Conservation (phyloP, 2,888 invertebrate species). For the Noctua comes region DNA sequence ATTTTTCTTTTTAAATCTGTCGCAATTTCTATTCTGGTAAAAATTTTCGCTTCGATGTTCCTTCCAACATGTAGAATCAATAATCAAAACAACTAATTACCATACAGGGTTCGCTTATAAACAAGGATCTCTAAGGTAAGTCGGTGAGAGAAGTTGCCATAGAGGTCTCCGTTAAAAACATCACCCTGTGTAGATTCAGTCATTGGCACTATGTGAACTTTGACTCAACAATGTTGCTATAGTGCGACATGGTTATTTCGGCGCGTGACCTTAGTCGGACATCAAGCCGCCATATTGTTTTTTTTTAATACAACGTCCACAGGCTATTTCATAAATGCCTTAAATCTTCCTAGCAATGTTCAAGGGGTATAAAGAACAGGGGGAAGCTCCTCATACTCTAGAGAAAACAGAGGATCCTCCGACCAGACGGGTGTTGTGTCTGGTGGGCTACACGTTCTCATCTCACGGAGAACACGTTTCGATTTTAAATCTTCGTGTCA, state of each 20-base stretch:
- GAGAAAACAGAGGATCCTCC: background rate
- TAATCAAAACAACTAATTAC: background rate
- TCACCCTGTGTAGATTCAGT: slow-evolving; percentile 6
- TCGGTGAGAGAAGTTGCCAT: background rate
- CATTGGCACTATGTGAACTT: slow-evolving; percentile 19
- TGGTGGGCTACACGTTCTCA: background rate
- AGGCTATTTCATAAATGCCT: background rate
- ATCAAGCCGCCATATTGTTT: background rate
- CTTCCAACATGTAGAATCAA: background rate
- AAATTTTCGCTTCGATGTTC: background rate
- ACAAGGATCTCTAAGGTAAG: slow-evolving; percentile 7
- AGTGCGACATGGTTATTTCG: background rate
- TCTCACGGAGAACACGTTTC: background rate
- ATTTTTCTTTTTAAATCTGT: no score
- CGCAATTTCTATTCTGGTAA: no score
- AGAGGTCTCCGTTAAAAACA: background rate
- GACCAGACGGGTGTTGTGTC: background rate
- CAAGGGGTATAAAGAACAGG: background rate
- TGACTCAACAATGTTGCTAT: slow-evolving; percentile 22
- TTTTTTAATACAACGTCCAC: background rate
- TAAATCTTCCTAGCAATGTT: background rate
- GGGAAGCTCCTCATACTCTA: background rate
- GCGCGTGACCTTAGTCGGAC: background rate
- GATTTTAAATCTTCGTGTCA: background rate
- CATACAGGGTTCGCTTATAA: background rate